Evolutionary conservation across 2,888 invertebrate genomes (phyloP), one percentile per base, ranked within the genome.

Genomic region (Eupithecia vulgata): DNA sequence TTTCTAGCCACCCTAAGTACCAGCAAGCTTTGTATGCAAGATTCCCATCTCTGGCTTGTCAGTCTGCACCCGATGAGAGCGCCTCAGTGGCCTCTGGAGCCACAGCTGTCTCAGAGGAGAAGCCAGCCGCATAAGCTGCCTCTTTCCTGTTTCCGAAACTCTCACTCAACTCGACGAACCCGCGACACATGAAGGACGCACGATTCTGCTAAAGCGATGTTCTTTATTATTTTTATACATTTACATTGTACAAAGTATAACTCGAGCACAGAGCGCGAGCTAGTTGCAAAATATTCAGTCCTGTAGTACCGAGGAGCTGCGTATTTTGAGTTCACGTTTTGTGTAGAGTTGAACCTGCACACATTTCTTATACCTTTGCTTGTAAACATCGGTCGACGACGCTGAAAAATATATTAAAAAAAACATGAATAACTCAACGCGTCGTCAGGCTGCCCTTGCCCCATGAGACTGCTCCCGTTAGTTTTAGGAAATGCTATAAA

Each of bases 1-100:
- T 72, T 76, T 91, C 21, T 88, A 97, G 97, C 87, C 97, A 97
- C 91, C 97, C 97, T 21, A 97, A 97, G 90, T 97, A 97, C 91
- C 95, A 97, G 80, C 96, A 96, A 73, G 97, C 96, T 59, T 93
- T 98, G 77, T 95, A 96, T 90, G 95, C 96, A 93, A 96, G 95
- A 88, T 97, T 97, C 95, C 98, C 98, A 42, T 96, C 96, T 75
- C 93, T 97, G 84, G 95, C 96, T 21, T 97, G 97, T 86, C 95
- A 96, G 76, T 88, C 94, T 3, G 90, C 94, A 52, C 92, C 94
- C 34, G 96, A 96, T 73, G 96, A 96, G 78, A 92, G 94, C 34
- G 95, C 95, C 62, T 97, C 97, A 5, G 95, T 95, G 65, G 96
- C 95, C 5, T 97, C 97, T 8, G 96, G 95, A 34, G 95, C 95